These are phyloP conservation scores for Pheucticus melanocephalus DNA, from an alignment of 2,113 vertebrate genomes.

Conservation along the genomic window DNA sequence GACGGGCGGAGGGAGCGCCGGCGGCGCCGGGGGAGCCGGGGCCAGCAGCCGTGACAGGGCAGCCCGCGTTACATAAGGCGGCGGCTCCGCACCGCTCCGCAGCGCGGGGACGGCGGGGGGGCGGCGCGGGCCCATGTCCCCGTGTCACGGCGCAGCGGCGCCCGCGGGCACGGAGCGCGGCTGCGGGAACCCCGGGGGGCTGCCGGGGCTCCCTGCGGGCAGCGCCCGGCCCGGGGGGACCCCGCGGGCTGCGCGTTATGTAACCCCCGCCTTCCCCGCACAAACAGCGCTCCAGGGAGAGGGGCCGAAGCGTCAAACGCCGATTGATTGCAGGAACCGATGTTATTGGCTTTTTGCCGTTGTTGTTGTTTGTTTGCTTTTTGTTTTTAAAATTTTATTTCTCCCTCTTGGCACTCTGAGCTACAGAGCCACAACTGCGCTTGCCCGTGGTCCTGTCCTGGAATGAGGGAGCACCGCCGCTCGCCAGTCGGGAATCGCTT, in stretches of 20 bases:
- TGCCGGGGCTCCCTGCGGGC: background rate
- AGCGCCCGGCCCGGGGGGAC: background rate
- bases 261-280: background rate
- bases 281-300: background rate
- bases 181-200: background rate
- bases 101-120: background rate
- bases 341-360: background rate
- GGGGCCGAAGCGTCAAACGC: too few species aligned
- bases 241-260: background rate
- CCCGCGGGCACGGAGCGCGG: background rate
- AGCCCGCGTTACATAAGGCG: slow-evolving; percentile 32
- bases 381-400: background rate
- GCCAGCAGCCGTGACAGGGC: background rate
- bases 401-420: background rate
- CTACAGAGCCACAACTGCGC: background rate
- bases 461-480: background rate
- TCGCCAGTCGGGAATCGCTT: background rate
- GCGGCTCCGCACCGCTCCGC: background rate
- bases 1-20: background rate
- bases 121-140: background rate
- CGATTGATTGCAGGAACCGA: background rate
- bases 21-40: background rate
- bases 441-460: background rate
- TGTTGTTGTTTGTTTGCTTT: background rate
- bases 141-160: background rate